Evolutionary conservation across 2,888 invertebrate species (phyloP).

Genomic region (Ectemnius lituratus): DNA sequence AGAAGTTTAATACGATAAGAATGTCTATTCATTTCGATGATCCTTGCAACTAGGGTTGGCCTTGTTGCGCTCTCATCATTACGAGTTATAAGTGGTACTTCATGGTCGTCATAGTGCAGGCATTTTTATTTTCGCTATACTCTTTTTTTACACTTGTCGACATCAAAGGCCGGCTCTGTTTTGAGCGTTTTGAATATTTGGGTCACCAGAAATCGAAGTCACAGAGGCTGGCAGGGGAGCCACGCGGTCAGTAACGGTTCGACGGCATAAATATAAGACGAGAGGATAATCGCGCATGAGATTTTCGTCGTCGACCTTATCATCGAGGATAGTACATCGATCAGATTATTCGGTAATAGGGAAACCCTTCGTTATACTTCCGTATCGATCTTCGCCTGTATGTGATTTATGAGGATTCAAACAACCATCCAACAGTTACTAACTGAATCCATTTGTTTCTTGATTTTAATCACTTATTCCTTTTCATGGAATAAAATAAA

Average conservation of each 20-base stretch:
- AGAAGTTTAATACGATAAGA: too few relatives aligned
- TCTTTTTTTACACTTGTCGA: too few relatives aligned
- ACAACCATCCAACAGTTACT: not conserved
- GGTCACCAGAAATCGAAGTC: constrained; percentile 4
- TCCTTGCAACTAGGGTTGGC: too few relatives aligned
- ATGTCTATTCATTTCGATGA: too few relatives aligned
- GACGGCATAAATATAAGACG: not conserved
- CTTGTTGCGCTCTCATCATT: too few relatives aligned
- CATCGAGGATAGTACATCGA: not conserved
- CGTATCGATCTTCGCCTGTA: constrained; percentile 1
- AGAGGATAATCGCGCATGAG: not conserved
- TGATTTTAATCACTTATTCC: too few relatives aligned
- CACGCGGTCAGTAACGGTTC: constrained; percentile 5
- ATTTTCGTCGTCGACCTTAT: not conserved
- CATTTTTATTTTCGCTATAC: too few relatives aligned
- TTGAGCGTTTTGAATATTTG: not conserved
- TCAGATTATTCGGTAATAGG: not conserved
- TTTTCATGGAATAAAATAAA: too few relatives aligned
- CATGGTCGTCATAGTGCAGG: too few relatives aligned
- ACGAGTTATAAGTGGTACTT: too few relatives aligned
- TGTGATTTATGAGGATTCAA: not conserved
- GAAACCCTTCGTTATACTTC: not conserved
- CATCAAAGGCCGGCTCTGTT: constrained; percentile 1
- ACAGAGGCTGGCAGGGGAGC: not conserved
- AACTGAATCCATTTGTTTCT: not conserved